Evolutionary conservation across 2,113 vertebrate genomes (phyloP).

Genomic region (Columba livia): DNA sequence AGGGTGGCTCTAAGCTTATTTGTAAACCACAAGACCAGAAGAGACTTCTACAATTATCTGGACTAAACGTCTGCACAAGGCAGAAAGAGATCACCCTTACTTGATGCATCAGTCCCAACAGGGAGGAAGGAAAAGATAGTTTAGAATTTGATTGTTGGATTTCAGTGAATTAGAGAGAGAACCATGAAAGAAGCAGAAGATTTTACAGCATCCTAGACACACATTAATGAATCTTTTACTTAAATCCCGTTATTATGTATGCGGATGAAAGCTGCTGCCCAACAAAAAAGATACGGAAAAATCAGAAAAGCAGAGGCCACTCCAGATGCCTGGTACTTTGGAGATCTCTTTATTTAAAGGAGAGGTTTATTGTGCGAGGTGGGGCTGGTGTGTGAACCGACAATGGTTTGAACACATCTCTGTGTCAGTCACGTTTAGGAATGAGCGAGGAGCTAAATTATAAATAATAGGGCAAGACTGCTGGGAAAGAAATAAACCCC

Average conservation of each 20-base stretch:
- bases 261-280: background rate
- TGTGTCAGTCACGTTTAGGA: background rate
- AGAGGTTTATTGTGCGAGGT: background rate
- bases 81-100: background rate
- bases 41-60: background rate
- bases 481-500: constrained; percentile 43
- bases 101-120: background rate
- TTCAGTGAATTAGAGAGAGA: background rate
- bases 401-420: background rate
- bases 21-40: background rate
- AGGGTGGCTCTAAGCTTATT: background rate
- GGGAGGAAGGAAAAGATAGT: background rate
- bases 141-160: background rate
- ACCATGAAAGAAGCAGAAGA: background rate
- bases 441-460: constrained; percentile 30
- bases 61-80: background rate
- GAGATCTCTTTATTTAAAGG: background rate
- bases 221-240: background rate
- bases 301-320: background rate
- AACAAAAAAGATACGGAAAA: background rate
- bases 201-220: background rate
- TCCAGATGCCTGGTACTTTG: background rate
- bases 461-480: constrained; percentile 31
- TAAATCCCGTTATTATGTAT: background rate
- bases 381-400: background rate